Percentiles rank a stretch among this genome's conserved stretches.
These are phyloP conservation scores for Gonocerus acuteangulatus DNA, from an alignment of 2,888 invertebrate species.

Conservation along the genomic window DNA sequence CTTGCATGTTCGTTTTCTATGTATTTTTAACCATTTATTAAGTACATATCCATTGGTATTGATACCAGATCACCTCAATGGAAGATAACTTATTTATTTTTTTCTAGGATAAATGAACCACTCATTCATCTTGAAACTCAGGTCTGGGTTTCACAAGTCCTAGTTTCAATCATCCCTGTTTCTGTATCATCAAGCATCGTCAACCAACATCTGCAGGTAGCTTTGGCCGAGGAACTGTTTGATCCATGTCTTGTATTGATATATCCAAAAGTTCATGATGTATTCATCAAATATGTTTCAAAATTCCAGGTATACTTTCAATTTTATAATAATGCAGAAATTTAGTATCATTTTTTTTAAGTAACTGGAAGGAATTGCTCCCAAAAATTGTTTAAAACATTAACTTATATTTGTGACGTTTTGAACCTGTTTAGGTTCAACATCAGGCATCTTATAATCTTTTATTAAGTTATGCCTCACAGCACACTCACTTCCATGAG, in stretches of 20 bases:
- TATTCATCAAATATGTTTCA: constrained; percentile 28
- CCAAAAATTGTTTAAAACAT: not conserved
- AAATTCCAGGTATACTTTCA: constrained; percentile 29
- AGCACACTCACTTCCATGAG: not conserved
- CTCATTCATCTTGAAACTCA: constrained; percentile 29
- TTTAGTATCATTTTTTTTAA: not conserved
- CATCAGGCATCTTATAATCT: too few species aligned
- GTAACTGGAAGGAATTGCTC: too few species aligned
- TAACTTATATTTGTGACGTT: not conserved
- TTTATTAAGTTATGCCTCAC: not conserved
- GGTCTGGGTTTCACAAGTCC: constrained; percentile 14
- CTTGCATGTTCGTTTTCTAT: too few species aligned
- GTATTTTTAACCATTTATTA: too few species aligned
- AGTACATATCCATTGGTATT: too few species aligned
- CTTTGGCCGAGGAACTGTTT: constrained; percentile 27
- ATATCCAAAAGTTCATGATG: constrained; percentile 31
- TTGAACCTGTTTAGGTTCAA: too few species aligned
- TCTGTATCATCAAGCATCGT: constrained; percentile 19
- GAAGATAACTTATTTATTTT: too few species aligned
- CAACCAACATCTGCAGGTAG: constrained; percentile 28
- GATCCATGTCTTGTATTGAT: constrained; percentile 33
- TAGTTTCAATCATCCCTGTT: constrained; percentile 28
- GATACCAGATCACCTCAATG: too few species aligned
- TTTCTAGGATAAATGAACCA: constrained; percentile 30
- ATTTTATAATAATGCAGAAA: too few species aligned